A percentile compares a stretch with the other conserved stretches of the same genome.
Evolutionary conservation across 92 coral and sea anemone genomes (phyloP).

Genomic region (Palythoa grandis): DNA sequence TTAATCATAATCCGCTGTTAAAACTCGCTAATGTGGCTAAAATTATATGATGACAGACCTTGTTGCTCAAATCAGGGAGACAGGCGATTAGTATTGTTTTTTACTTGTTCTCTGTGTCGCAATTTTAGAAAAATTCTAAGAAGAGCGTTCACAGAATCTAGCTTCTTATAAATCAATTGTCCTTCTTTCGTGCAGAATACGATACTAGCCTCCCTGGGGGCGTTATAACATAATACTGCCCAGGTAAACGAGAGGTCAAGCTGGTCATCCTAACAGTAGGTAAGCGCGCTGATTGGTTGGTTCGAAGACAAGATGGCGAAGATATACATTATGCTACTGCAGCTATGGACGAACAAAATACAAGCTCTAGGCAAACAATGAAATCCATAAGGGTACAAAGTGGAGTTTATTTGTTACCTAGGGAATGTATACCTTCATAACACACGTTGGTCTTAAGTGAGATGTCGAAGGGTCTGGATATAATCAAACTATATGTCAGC

Average conservation of each 20-base stretch:
- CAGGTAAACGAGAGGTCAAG: slow-evolving; percentile 42
- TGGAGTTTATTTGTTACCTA: not conserved
- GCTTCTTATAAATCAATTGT: not conserved
- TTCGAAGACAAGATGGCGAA: slow-evolving; percentile 7
- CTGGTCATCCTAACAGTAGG: slow-evolving; percentile 26
- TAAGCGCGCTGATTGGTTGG: slow-evolving; percentile 37
- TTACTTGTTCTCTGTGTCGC: not conserved
- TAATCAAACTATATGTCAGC: slow-evolving; percentile 35
- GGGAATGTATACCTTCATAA: not conserved
- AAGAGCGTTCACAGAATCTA: not conserved
- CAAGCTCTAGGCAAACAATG: not conserved
- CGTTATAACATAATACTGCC: slow-evolving; percentile 45
- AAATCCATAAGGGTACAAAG: not conserved
- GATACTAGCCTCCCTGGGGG: slow-evolving; percentile 36
- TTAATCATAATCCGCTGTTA: slow-evolving; percentile 51
- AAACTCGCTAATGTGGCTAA: slow-evolving; percentile 52
- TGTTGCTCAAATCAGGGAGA: slow-evolving; percentile 29
- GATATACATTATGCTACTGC: not conserved
- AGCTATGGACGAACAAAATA: not conserved
- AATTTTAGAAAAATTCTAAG: not conserved
- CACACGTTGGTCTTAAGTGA: not conserved
- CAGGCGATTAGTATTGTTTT: not conserved
- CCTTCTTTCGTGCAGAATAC: slow-evolving; percentile 39
- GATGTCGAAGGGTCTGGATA: slow-evolving; percentile 19
- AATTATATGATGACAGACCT: slow-evolving; percentile 47